Evolutionary conservation across 2,113 vertebrate genomes (phyloP).

Genomic region (Pseudonaja textilis): DNA sequence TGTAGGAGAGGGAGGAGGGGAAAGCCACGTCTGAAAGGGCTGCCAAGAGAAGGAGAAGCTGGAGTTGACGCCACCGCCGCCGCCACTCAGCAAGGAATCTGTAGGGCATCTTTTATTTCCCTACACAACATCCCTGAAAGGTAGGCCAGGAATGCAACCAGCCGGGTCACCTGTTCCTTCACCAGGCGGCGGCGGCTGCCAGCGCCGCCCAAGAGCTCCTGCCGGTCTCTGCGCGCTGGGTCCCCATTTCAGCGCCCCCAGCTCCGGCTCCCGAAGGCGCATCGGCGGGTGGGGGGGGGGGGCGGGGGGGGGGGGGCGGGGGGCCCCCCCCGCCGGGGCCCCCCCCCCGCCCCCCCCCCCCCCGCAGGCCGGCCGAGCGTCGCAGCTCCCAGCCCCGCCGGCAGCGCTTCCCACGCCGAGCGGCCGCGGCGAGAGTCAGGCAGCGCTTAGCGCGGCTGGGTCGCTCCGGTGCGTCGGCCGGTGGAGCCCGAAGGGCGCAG

Average conservation of each 20-base stretch:
- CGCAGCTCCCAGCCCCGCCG: neutral
- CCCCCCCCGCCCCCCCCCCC: rapidly evolving
- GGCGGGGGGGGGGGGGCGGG: too few relatives aligned
- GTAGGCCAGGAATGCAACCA: neutral
- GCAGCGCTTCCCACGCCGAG: neutral
- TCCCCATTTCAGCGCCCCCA: neutral
- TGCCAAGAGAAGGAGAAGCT: neutral
- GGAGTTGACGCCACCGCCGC: neutral
- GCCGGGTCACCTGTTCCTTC: neutral
- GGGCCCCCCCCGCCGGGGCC: too few relatives aligned
- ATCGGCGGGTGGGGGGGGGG: too few relatives aligned
- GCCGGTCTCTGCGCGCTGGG: neutral
- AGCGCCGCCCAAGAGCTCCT: neutral
- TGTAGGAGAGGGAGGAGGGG: neutral
- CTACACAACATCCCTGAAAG: neutral
- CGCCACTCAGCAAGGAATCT: neutral
- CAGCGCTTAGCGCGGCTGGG: neutral
- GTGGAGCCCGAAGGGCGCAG: neutral
- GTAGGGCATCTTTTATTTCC: neutral
- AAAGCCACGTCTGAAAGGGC: neutral
- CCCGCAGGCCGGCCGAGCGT: neutral
- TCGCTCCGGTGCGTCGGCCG: neutral
- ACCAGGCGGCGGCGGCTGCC: neutral
- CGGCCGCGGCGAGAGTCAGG: neutral
- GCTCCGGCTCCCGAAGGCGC: neutral